Conservation (phyloP, 2,888 invertebrate genomes). For the Cerceris ruficornis region DNA sequence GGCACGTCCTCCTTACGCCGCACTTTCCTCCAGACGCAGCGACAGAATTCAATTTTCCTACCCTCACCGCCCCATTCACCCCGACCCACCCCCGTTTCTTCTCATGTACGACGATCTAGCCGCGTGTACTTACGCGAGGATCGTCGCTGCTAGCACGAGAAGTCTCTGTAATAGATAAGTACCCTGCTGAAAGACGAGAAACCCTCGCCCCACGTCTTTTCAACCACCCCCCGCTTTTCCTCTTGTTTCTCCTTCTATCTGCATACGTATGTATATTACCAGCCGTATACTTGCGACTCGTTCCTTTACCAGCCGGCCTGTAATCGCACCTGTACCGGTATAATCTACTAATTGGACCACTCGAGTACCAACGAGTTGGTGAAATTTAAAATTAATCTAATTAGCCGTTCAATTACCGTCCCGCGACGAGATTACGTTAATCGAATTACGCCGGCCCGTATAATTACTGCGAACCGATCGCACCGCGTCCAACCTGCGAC, state of each 20-base stretch:
- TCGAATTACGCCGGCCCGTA: constrained; percentile 75
- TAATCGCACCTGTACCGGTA: constrained; percentile 36
- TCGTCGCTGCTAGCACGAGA: constrained; percentile 12
- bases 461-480: constrained; percentile 69
- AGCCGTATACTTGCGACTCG: constrained; percentile 7
- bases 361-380: constrained; percentile 60
- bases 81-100: constrained; percentile 20
- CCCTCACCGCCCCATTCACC: constrained; percentile 26
- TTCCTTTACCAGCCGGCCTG: constrained; percentile 20
- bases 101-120: constrained; percentile 21
- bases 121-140: constrained; percentile 10
- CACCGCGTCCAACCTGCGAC: constrained; percentile 34
- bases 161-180: constrained; percentile 35
- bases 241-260: not conserved
- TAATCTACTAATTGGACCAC: constrained; percentile 70
- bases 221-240: constrained; percentile 13
- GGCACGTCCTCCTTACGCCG: constrained; percentile 65
- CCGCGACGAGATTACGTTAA: constrained; percentile 76
- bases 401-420: constrained; percentile 75
- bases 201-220: constrained; percentile 38
- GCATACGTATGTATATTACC: not conserved
- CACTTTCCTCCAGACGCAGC: constrained; percentile 63
- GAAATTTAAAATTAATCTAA: constrained; percentile 79
- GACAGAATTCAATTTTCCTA: constrained; percentile 71
- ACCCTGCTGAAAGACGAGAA: constrained; percentile 28